Evolutionary conservation across 2,797 vertebrate genomes (phyloP).

Genomic region (Clarias pachynema): DNA sequence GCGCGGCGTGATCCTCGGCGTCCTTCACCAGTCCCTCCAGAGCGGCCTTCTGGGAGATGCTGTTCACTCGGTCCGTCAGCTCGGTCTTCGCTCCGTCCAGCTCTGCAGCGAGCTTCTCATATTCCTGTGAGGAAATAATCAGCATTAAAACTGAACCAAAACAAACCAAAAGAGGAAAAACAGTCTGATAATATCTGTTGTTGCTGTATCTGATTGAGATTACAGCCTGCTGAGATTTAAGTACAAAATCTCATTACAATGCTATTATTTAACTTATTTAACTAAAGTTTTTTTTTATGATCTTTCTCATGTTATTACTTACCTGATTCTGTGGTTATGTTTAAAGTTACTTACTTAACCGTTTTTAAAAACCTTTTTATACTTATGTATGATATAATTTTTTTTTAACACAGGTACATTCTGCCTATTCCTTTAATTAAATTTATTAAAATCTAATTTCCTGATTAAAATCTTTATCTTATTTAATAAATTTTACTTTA

Average conservation of each 20-base stretch:
- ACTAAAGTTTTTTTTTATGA: neutral
- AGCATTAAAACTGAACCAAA: neutral
- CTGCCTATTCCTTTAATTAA: too few relatives aligned
- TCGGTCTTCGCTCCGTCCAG: conserved; percentile 86
- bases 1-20: conserved; percentile 85
- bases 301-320: neutral
- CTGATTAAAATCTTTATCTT: too few relatives aligned
- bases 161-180: neutral
- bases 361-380: too few relatives aligned
- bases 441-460: too few relatives aligned
- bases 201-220: too few relatives aligned
- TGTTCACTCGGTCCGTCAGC: conserved; percentile 81
- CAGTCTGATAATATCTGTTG: neutral
- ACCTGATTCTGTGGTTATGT: neutral
- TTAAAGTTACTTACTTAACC: neutral
- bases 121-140: conserved; percentile 76
- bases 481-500: too few relatives aligned
- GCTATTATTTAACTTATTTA: neutral
- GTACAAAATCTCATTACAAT: too few relatives aligned
- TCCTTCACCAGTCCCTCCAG: conserved; percentile 79
- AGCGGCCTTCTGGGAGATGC: conserved; percentile 75
- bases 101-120: conserved; percentile 82
- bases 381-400: too few relatives aligned
- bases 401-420: too few relatives aligned
- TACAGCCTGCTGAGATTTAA: neutral